These are phyloP conservation scores for Noctuana brunneofusca DNA, from an alignment of 2,888 invertebrate genomes.

Conservation along the genomic window DNA sequence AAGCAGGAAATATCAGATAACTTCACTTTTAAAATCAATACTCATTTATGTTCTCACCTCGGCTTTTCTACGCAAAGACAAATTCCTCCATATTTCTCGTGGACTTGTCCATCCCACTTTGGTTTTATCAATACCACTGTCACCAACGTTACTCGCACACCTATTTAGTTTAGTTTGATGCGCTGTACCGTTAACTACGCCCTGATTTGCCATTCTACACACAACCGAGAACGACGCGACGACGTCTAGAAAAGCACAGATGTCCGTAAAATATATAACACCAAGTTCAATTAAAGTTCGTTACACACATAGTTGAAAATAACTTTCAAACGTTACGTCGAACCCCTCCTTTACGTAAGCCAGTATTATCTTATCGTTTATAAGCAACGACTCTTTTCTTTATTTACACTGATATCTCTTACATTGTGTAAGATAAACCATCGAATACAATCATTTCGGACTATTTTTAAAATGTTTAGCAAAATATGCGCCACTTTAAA, in stretches of 20 bases:
- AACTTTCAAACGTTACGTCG: slow-evolving; percentile 27
- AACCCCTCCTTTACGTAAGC: slow-evolving; percentile 16
- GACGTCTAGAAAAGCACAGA: slow-evolving; percentile 21
- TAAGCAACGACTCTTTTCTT: slow-evolving; percentile 10
- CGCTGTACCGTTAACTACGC: slow-evolving; percentile 57
- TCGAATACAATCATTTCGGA: background rate
- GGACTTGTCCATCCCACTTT: slow-evolving; percentile 79
- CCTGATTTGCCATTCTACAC: slow-evolving; percentile 69
- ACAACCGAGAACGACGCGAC: slow-evolving; percentile 46
- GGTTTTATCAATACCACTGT: slow-evolving; percentile 67
- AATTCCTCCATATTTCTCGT: slow-evolving; percentile 77
- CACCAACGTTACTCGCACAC: slow-evolving; percentile 74
- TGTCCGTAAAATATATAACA: slow-evolving; percentile 38
- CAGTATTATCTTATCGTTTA: slow-evolving; percentile 21
- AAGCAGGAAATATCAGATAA: slow-evolving; percentile 25
- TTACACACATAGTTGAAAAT: slow-evolving; percentile 50
- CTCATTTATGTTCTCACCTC: slow-evolving; percentile 58
- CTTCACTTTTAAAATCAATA: slow-evolving; percentile 26
- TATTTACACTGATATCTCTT: slow-evolving; percentile 21
- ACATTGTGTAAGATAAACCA: slow-evolving; percentile 25
- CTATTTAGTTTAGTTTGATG: slow-evolving; percentile 67
- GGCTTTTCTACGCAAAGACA: slow-evolving; percentile 73
- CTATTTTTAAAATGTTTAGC: background rate
- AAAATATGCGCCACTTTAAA: background rate
- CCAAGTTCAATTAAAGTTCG: slow-evolving; percentile 45